Base-by-base conservation (phyloP, 2,888 invertebrate genomes). In the Oxyscelio sp. region DNA sequence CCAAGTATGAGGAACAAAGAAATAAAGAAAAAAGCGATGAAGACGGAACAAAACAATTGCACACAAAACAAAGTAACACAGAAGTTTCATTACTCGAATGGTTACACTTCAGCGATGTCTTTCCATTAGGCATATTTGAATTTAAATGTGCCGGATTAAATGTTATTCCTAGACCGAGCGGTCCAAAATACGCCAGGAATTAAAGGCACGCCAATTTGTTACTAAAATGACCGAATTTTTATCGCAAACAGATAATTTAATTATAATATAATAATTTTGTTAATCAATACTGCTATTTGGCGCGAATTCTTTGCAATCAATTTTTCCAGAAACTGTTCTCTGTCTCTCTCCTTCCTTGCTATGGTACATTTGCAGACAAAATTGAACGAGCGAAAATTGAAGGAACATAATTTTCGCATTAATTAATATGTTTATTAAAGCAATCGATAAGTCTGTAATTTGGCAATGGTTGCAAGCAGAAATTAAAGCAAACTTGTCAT, bases 61-160 rank as follows among this genome's bases (percentile, higher is more conserved):
- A 17, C 8, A 24, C 11, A 45, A 63, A 63, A 77, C 75, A 71
- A 82, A 61, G 77, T 27, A 73, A 78, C 24, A 68, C 48, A 43
- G 40, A 56, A 65, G 74, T 56, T 79, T 58, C 79, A 80, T 84
- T 83, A 83, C 58, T 45, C 52, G 79, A 81, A 82, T 70, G 71
- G 71, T 75, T 65, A 71, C 68, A 61, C 74, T 54, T 40, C 61
- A 31, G 56, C 52, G 54, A 75, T 75, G 75, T 68, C 65, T 74
- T 85, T 85, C 80, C 84, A 85, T 85, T 85, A 85, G 65, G 80
- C 73, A 61, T 77, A 71, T 74, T 81, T 81, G 74, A 74, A 81
- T 74, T 40, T 63, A 75, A 81, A 81, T 75, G 74, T 54, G 63
- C 48, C 74, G 74, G 74, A 81, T 81, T 74, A 74, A 74, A 54